A percentile compares a stretch with the other conserved stretches of the same genome.
Evolutionary conservation across 2,113 vertebrate genomes (phyloP).

Genomic region (Panthera leo): DNA sequence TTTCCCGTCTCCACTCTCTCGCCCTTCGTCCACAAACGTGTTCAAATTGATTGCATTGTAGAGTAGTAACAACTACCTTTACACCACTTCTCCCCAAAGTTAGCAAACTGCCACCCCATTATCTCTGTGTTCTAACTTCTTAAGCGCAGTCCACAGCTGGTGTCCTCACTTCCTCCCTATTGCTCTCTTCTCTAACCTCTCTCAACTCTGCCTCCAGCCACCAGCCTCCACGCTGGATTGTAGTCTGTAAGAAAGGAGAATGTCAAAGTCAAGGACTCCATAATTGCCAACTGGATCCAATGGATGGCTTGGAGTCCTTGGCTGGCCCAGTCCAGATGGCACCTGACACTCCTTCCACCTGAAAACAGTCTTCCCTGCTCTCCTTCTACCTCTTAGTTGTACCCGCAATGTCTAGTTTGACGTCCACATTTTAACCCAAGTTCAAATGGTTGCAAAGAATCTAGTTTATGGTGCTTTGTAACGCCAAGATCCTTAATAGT

Average conservation of each 20-base stretch:
- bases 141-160: not conserved
- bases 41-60: not conserved
- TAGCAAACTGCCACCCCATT: not conserved
- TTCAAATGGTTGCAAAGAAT: not conserved
- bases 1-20: not conserved
- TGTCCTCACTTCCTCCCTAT: slow-evolving; percentile 51
- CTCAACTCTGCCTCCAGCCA: not conserved
- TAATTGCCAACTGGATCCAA: rapidly evolving
- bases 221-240: not conserved
- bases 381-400: not conserved
- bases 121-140: not conserved
- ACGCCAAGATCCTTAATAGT: not conserved
- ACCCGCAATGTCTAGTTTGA: not conserved
- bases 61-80: not conserved
- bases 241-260: not conserved
- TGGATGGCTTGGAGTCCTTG: not conserved
- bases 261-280: not conserved
- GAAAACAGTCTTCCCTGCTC: not conserved
- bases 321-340: not conserved
- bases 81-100: slow-evolving; percentile 27
- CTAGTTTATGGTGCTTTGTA: not conserved
- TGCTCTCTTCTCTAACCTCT: not conserved
- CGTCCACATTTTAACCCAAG: not conserved
- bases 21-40: not conserved
- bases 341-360: no score